Base-by-base conservation (phyloP, 1,140 invertebrate genomes). In the Drosophila parabipectinata region DNA sequence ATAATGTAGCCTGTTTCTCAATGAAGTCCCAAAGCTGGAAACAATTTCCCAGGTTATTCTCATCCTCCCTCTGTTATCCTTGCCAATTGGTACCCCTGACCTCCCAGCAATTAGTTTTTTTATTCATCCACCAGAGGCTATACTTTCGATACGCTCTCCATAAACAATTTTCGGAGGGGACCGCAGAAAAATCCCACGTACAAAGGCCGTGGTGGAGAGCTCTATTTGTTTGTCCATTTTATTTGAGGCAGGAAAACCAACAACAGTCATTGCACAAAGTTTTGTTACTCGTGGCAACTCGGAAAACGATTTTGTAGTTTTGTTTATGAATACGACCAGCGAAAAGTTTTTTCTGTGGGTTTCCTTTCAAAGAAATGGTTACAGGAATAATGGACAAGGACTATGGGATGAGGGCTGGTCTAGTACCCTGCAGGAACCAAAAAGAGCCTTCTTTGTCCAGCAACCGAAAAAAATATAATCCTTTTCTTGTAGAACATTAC, bases 271-370 rank as follows among this genome's bases (percentile, higher is more conserved):
- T 28, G 45, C 47, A 54, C 51, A 63, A 61, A 63, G 24, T 74
- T 69, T 45, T 34, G 47, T 62, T 73, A 56, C 57, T 63, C 68
- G 28, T 48, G 56, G 57, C n/a, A 71, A 71, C 37, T 79, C 64
- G 54, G 51, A 74, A 81, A 87, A 78, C 79, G 74, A 85, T 85
- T 81, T 67, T 75, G 68, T 72, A 63, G 82, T 72, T 62, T 69
- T 81, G 64, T 85, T 85, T 85, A 80, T 77, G 64, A 66, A 77
- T 63, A 39, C 45, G 51, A 50, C 12, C 32, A 52, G 28, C 24
- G 60, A 41, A 10, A 41, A 10, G 32, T 37, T 37, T 37, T 37
- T 37, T 37, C 34, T 37, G 12, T 37, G 34, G 34, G 12, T 37
- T 1, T 37, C 34, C 34, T n/a, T 37, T 37, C 34, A 37, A 37